These are phyloP conservation scores for Eueides isabella DNA, from an alignment of 1,140 invertebrate genomes.

Conservation along the genomic window DNA sequence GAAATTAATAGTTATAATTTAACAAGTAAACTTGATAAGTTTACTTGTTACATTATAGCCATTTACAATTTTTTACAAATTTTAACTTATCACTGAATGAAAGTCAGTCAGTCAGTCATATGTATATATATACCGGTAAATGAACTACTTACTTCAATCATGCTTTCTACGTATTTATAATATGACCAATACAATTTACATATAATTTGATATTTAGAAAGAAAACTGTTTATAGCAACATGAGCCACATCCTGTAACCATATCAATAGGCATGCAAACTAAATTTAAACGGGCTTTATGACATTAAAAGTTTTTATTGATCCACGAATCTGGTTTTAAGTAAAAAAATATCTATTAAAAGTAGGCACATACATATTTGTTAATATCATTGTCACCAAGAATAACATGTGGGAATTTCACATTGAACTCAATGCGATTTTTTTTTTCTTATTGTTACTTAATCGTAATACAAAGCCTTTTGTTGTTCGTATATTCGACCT, in stretches of 20 bases:
- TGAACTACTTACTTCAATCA: too few relatives aligned
- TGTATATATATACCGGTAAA: too few relatives aligned
- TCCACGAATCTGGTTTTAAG: not conserved
- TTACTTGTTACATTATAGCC: too few relatives aligned
- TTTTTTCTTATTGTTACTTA: constrained; percentile 63
- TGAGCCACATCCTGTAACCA: not conserved
- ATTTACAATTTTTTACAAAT: too few relatives aligned
- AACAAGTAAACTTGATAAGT: too few relatives aligned
- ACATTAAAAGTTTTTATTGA: not conserved
- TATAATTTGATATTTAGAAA: constrained; percentile 7
- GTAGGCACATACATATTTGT: not conserved
- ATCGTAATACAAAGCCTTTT: constrained; percentile 56
- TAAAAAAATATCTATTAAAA: not conserved
- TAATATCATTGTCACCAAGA: constrained; percentile 3
- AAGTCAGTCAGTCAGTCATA: too few relatives aligned
- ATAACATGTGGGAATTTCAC: constrained; percentile 67
- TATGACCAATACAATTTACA: too few relatives aligned
- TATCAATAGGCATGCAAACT: not conserved
- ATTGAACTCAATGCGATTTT: constrained; percentile 70
- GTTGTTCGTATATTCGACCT: constrained; percentile 51
- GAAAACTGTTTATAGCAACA: not conserved
- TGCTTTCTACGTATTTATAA: too few relatives aligned
- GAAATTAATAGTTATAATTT: too few relatives aligned
- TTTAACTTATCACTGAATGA: too few relatives aligned
- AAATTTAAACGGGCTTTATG: not conserved